phyloP scores from a whole-genome alignment of 2,113 vertebrate genomes.

The Ammospiza nelsoni region DNA sequence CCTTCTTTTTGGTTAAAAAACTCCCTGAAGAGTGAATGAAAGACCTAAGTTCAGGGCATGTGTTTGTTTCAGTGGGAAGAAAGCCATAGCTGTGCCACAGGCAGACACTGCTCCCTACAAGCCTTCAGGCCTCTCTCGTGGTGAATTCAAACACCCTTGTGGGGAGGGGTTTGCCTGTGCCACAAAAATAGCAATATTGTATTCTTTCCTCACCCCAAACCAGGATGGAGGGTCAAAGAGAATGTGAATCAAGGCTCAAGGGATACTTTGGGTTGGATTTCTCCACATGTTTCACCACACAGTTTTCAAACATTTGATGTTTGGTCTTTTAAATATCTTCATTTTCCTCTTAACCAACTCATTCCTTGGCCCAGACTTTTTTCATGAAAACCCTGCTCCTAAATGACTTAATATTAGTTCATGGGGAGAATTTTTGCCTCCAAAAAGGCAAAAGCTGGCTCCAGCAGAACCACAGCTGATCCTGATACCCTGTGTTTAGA shows the following conservation, averaged over 20 bases:
- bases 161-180: background rate
- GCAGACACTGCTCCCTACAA: background rate
- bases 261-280: background rate
- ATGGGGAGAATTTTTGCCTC: background rate
- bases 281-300: background rate
- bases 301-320: background rate
- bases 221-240: background rate
- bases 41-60: background rate
- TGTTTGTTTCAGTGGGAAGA: background rate
- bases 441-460: background rate
- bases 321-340: background rate
- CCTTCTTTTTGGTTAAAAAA: background rate
- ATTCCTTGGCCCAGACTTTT: background rate
- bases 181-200: background rate
- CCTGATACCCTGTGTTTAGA: background rate
- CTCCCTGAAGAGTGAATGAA: fast-evolving
- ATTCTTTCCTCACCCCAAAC: background rate
- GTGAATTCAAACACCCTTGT: background rate
- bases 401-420: background rate
- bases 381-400: background rate
- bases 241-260: background rate
- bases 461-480: background rate
- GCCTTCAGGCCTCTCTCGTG: background rate
- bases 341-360: background rate
- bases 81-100: background rate